A percentile compares a stretch with the other conserved stretches of the same genome.
These are phyloP conservation scores for Vespertilio murinus DNA, from an alignment of 2,797 vertebrate genomes.

Conservation along the genomic window DNA sequence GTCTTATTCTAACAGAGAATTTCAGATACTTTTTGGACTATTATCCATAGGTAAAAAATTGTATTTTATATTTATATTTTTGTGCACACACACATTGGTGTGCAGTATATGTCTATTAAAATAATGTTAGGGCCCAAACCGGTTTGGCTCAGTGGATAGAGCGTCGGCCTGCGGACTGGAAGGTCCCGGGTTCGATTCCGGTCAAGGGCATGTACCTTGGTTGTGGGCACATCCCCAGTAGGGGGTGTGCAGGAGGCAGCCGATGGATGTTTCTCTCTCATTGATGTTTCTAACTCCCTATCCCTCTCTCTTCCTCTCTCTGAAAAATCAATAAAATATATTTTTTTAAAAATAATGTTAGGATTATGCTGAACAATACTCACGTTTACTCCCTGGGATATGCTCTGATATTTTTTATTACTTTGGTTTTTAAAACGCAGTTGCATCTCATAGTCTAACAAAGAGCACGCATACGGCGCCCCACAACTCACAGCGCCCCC, in stretches of 20 bases:
- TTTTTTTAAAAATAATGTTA: constrained; percentile 43
- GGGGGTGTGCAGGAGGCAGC: too few relatives aligned
- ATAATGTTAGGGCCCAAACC: constrained; percentile 34
- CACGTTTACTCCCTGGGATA: background rate
- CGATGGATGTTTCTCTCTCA: too few relatives aligned
- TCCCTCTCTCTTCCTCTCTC: too few relatives aligned
- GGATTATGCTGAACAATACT: constrained; percentile 12
- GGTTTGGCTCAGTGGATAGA: too few relatives aligned
- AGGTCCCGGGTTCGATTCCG: too few relatives aligned
- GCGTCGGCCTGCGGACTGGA: too few relatives aligned
- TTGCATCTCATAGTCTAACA: background rate
- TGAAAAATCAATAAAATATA: too few relatives aligned
- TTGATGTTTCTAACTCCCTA: too few relatives aligned
- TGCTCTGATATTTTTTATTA: constrained; percentile 4
- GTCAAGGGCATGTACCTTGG: too few relatives aligned
- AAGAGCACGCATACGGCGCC: background rate
- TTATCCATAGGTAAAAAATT: background rate
- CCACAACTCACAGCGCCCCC: background rate
- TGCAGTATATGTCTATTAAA: constrained; percentile 36
- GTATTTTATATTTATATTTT: constrained; percentile 47
- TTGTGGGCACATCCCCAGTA: too few relatives aligned
- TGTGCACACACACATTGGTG: background rate
- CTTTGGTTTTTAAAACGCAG: background rate
- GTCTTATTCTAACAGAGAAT: constrained; percentile 33
- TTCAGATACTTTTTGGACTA: constrained; percentile 3